phyloP scores from a whole-genome alignment of 2,113 vertebrate species.

The Mormyrus iriodes region DNA sequence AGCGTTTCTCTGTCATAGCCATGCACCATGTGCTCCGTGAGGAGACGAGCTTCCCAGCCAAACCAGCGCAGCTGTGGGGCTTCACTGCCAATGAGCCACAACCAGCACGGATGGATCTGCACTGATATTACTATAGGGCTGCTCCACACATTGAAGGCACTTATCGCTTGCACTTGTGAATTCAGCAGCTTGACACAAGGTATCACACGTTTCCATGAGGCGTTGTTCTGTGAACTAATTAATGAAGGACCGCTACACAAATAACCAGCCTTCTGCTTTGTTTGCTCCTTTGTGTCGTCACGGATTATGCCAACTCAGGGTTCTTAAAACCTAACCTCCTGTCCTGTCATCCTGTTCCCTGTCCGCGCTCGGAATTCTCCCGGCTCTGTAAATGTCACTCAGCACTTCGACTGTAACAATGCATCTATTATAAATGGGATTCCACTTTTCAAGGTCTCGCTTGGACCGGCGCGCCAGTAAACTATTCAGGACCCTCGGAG shows the following conservation, averaged over 20 bases:
- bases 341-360: neutral
- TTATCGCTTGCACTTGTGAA: neutral
- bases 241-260: neutral
- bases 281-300: neutral
- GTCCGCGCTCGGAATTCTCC: neutral
- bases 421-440: neutral
- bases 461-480: neutral
- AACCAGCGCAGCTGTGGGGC: neutral
- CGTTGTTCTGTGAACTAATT: neutral
- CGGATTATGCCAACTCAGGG: neutral
- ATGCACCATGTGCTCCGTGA: neutral
- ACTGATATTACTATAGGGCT: neutral
- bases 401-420: neutral
- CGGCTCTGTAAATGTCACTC: neutral
- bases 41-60: neutral
- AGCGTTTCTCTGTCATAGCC: neutral
- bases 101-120: neutral
- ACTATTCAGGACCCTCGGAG: neutral
- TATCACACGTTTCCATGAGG: neutral
- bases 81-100: neutral
- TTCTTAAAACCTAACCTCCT: neutral
- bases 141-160: neutral
- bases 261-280: neutral
- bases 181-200: neutral
- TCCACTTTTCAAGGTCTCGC: neutral